Base-by-base conservation (phyloP, 2,888 invertebrate genomes). In the Dorcus hopei region DNA sequence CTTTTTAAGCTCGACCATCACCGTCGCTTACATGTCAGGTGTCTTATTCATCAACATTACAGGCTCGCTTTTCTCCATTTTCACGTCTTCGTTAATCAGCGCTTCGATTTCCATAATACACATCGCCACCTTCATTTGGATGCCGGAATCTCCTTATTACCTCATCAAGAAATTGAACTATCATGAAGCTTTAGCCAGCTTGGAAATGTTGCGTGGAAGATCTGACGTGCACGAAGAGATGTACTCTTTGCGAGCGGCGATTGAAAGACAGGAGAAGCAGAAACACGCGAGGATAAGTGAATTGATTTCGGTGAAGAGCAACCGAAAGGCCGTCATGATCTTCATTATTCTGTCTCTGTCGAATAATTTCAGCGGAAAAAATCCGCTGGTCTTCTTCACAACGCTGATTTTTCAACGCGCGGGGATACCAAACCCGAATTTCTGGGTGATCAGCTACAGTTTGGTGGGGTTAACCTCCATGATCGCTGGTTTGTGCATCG, bases 81-180 rank as follows among this genome's bases (percentile, higher is more conserved):
- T 76, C 65, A 75, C 76, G n/a, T 79, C 85, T 62, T 84, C 83
- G 61, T 75, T 80, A 52, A 80, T 85, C 72, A 86, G 85, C 70
- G 79, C 85, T 65, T 72, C 82, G 60, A 79, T 87, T 55, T 85
- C 87, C 7, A 71, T 86, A 38, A 70, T 84, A 48, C 84, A 86
- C 69, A 77, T 86, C 47, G 56, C 83, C 14, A 77, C 82, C 8
- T 85, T 87, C 72, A 74, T 83, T 40, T 83, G 83, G 71, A 80
- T 88, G 73, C 89, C 89, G n/a, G 89, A 90, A 78, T 82, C 84
- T 0, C 86, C 86, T 0, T 80, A 83, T 52, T 82, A 78, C 63
- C 72, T 78, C 59, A 73, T 81, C 42, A 77, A 79, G 38, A 78
- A 75, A 48, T 73, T 75, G 7, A 33, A 33, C 26, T 33, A 33